A percentile compares a stretch with the other conserved stretches of the same genome.
These are phyloP conservation scores for Eupithecia abbreviata DNA, from an alignment of 2,888 invertebrate species.

Conservation along the genomic window DNA sequence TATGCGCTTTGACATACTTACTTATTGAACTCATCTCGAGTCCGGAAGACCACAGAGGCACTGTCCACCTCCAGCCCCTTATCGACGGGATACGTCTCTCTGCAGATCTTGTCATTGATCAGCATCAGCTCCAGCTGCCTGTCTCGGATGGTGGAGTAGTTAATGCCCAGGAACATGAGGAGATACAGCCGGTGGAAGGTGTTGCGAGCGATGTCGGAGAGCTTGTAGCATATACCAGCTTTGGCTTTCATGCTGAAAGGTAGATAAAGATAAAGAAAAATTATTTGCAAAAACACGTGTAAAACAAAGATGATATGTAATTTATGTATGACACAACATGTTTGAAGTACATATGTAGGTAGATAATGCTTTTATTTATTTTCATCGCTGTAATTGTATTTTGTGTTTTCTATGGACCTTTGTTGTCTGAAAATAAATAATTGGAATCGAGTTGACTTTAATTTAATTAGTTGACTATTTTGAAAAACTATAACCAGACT, in stretches of 20 bases:
- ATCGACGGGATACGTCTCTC: constrained; percentile 70
- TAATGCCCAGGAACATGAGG: constrained; percentile 76
- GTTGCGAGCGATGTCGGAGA: constrained; percentile 60
- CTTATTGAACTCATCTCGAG: constrained; percentile 69
- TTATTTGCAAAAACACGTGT: too few relatives aligned
- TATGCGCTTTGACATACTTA: constrained; percentile 40
- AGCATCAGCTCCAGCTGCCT: constrained; percentile 69
- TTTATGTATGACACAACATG: too few relatives aligned
- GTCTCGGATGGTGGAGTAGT: constrained; percentile 67
- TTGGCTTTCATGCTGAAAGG: constrained; percentile 64
- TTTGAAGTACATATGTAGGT: too few relatives aligned
- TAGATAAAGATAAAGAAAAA: too few relatives aligned
- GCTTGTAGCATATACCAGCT: constrained; percentile 67
- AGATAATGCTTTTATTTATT: too few relatives aligned
- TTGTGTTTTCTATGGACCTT: too few relatives aligned
- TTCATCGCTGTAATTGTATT: too few relatives aligned
- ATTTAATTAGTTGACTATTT: too few relatives aligned
- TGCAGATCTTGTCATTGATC: constrained; percentile 63
- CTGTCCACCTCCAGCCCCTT: constrained; percentile 63
- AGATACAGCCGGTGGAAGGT: constrained; percentile 68
- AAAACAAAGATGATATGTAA: too few relatives aligned
- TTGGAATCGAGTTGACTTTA: too few relatives aligned
- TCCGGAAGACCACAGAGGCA: constrained; percentile 70
- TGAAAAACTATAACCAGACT: too few relatives aligned
- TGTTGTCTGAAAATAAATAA: too few relatives aligned